A percentile compares a stretch with the other conserved stretches of the same genome.
phyloP scores from a whole-genome alignment of 2,797 vertebrate genomes.

The Rhadinocentrus ornatus region DNA sequence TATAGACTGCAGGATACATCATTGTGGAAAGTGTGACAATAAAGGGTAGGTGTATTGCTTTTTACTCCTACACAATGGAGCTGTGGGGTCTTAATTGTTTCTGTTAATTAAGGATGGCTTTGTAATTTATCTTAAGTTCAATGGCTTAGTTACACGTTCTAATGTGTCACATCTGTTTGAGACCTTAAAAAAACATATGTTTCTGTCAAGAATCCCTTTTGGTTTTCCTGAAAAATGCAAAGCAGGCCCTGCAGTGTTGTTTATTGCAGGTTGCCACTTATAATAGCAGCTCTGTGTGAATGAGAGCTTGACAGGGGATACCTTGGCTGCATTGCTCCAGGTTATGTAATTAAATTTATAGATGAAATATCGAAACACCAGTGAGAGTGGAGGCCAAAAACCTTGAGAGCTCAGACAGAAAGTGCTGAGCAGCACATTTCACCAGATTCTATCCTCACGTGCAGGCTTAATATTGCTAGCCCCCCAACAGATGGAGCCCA shows the following conservation, averaged over 20 bases:
- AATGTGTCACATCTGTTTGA: not conserved
- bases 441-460: slow-evolving; percentile 45
- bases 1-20: slow-evolving; percentile 68
- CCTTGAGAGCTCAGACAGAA: slow-evolving; percentile 61
- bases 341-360: slow-evolving; percentile 83
- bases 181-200: slow-evolving; percentile 13
- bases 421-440: slow-evolving; percentile 80
- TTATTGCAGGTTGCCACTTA: slow-evolving; percentile 62
- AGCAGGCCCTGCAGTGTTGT: slow-evolving; percentile 26
- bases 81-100: slow-evolving; percentile 63
- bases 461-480: slow-evolving; percentile 60
- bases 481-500: slow-evolving; percentile 67
- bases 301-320: slow-evolving; percentile 78
- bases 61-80: slow-evolving; percentile 35
- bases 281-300: slow-evolving; percentile 64
- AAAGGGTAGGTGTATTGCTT: slow-evolving; percentile 59
- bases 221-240: slow-evolving; percentile 20
- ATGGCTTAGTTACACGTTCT: not conserved
- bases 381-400: slow-evolving; percentile 67
- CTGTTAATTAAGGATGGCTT: slow-evolving; percentile 59
- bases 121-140: slow-evolving; percentile 32
- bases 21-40: slow-evolving; percentile 67
- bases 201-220: slow-evolving; percentile 29
- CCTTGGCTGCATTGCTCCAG: slow-evolving; percentile 63
- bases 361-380: slow-evolving; percentile 80